Evolutionary conservation across 2,888 invertebrate species (phyloP).

Genomic region (Eupithecia insigniata): DNA sequence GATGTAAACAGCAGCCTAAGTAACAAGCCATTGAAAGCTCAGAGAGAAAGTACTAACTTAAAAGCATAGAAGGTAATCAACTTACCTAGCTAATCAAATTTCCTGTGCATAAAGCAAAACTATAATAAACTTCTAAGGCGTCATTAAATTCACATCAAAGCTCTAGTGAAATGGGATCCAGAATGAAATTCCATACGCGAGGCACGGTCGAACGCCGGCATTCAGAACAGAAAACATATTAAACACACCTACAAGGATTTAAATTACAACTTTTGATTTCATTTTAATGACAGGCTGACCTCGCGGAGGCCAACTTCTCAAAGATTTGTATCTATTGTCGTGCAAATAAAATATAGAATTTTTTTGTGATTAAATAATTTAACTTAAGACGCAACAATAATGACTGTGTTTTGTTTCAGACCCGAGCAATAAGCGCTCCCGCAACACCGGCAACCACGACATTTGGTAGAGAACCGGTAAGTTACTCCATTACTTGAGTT

Average conservation of each 20-base stretch:
- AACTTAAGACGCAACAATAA: neutral
- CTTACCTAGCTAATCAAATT: constrained; percentile 7
- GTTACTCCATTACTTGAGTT: constrained; percentile 34
- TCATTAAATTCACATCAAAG: constrained; percentile 43
- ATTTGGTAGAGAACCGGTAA: constrained; percentile 72
- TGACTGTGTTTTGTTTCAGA: constrained; percentile 65
- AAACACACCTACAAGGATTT: constrained; percentile 62
- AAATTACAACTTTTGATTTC: constrained; percentile 73
- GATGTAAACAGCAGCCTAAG: neutral
- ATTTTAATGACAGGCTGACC: constrained; percentile 64
- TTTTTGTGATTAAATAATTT: constrained; percentile 20
- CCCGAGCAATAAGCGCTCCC: constrained; percentile 81
- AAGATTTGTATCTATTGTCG: constrained; percentile 50
- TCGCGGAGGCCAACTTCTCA: constrained; percentile 49
- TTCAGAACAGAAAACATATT: constrained; percentile 48
- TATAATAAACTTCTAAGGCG: constrained; percentile 40
- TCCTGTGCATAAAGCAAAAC: constrained; percentile 15
- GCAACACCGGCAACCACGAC: constrained; percentile 71
- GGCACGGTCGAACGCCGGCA: constrained; percentile 43
- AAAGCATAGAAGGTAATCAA: constrained; percentile 26
- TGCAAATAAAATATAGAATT: constrained; percentile 42
- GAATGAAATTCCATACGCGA: constrained; percentile 57
- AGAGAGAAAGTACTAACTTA: constrained; percentile 10
- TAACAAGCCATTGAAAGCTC: constrained; percentile 6
- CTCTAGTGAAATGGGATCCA: constrained; percentile 52